Evolutionary conservation across 2,113 vertebrate genomes (phyloP).

Genomic region (Melanostigma gelatinosum): DNA sequence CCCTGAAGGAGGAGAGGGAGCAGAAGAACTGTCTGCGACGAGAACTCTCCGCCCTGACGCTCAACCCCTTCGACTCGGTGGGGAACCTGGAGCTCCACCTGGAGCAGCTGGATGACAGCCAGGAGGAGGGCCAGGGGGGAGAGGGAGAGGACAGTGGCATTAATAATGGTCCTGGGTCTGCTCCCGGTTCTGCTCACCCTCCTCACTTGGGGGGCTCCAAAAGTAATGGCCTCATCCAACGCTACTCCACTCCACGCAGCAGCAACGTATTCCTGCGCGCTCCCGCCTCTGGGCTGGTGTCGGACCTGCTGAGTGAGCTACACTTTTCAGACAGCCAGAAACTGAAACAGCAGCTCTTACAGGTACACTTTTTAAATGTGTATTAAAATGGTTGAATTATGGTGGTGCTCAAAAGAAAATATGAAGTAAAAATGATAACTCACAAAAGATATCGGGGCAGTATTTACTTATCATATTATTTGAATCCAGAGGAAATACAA

Average conservation of each 20-base stretch:
- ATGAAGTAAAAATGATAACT: neutral
- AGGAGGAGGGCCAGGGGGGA: constrained; percentile 65
- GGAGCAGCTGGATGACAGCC: constrained; percentile 81
- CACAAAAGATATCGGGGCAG: neutral
- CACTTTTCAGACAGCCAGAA: constrained; percentile 87
- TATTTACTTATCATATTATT: neutral
- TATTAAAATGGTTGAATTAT: neutral
- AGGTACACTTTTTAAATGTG: constrained; percentile 72
- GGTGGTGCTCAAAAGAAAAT: neutral
- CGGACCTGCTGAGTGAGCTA: constrained; percentile 88
- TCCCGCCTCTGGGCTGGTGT: constrained; percentile 85
- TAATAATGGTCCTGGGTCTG: constrained; percentile 76
- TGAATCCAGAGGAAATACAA: neutral
- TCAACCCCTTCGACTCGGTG: constrained; percentile 82
- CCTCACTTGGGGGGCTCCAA: constrained; percentile 73
- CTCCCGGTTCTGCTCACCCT: constrained; percentile 67
- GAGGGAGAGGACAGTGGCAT: constrained; percentile 82
- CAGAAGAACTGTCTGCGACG: constrained; percentile 85
- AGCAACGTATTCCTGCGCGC: constrained; percentile 81
- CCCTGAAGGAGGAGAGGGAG: constrained; percentile 87
- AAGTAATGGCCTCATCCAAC: constrained; percentile 75
- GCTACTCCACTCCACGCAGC: constrained; percentile 80
- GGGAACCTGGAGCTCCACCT: constrained; percentile 83
- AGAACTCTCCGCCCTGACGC: constrained; percentile 80
- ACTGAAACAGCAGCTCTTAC: constrained; percentile 86